Conservation (phyloP, 2,113 vertebrate genomes). For the Myrmecobius fasciatus region DNA sequence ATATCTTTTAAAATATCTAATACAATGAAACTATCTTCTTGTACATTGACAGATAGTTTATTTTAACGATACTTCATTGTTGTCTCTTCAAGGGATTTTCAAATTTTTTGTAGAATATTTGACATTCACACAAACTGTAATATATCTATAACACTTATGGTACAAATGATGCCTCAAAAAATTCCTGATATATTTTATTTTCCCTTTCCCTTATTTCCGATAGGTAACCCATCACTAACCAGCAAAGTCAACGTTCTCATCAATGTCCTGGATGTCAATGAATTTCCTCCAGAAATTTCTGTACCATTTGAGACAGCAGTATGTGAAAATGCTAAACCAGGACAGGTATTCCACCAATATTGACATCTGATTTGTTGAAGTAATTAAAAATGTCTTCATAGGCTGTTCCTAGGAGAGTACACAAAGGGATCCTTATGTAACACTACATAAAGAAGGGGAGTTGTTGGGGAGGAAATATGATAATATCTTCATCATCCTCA, state of each 20-base stretch:
- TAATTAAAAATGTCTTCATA: neutral
- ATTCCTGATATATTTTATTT: constrained; percentile 45
- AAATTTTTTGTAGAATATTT: neutral
- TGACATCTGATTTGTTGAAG: neutral
- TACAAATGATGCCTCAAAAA: neutral
- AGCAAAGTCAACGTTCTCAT: constrained; percentile 94
- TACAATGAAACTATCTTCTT: neutral
- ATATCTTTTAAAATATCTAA: neutral
- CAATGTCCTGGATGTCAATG: constrained; percentile 96
- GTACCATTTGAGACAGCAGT: constrained; percentile 94
- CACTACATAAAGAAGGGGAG: neutral
- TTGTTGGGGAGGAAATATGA: neutral
- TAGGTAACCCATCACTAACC: constrained; percentile 94
- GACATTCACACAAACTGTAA: neutral
- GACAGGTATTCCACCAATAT: constrained; percentile 89
- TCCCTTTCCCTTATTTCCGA: constrained; percentile 71
- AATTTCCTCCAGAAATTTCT: constrained; percentile 96
- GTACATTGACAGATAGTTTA: neutral
- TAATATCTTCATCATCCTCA: neutral
- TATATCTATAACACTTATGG: neutral
- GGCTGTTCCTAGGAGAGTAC: neutral
- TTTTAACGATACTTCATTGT: neutral
- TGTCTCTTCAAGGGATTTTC: neutral
- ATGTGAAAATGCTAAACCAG: constrained; percentile 94
- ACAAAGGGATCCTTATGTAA: neutral